Base-by-base conservation (phyloP, 2,888 invertebrate species). In the Drepana falcataria region DNA sequence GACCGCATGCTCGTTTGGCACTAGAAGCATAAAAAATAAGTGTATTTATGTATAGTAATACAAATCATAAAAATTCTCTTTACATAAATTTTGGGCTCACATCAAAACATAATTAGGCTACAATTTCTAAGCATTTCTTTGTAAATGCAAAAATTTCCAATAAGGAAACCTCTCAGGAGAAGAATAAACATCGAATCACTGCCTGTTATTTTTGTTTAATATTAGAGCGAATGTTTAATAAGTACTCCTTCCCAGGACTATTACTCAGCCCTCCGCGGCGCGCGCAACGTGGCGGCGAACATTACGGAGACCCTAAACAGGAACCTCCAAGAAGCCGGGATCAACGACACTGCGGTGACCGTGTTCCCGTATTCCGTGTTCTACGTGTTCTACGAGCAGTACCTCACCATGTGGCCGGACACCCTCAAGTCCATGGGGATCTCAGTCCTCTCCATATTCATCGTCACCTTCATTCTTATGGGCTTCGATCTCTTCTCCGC, bases 371-470 rank as follows among this genome's bases (percentile, higher is more conserved):
- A 99, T 90, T 98, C 96, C 0, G 94, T 99, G 53, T 98, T 98
- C 91, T 99, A 99, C 82, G 99, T 99, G 35, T 99, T 98, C 91
- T 99, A 99, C 81, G 99, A 99, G 81, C 99, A 99, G 89, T 99
- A 99, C 85, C 91, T 99, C 63, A 97, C 97, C 5, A 98, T 99
- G 94, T 97, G 98, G 95, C 93, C 95, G 0, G 98, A 99, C 73
- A 97, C 98, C 0, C 80, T 97, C 41, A 93, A 95, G 76, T 97
- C 97, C 71, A 93, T 99, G 85, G 95, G 95, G 33, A 95, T 98
- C 55, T 98, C 98, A 21, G 91, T 98, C 57, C 86, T 94, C 2
- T 97, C 98, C n/a, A 98, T 99, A 60, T 98, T 99, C 83, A 92
- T 97, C 37, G 98, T 98, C 4, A 97, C 98, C 0, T 97, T 98